A percentile compares a stretch with the other conserved stretches of the same genome.
phyloP scores from a whole-genome alignment of 1,140 invertebrate genomes.

The Plodia interpunctella region DNA sequence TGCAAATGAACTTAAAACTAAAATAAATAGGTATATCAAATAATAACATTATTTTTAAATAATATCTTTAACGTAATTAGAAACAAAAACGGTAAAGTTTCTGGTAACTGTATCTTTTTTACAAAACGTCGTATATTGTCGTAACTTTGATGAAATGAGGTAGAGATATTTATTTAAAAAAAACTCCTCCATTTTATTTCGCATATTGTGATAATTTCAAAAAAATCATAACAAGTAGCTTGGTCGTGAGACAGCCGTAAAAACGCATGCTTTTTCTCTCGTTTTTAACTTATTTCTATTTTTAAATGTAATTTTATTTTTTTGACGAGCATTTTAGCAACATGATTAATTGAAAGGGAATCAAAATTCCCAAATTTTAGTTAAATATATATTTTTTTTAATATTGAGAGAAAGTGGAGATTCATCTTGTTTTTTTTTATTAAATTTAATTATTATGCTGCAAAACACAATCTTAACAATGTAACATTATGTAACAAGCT shows the following conservation, averaged over 20 bases:
- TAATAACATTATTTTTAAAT: conserved; percentile 24
- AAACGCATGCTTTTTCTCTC: conserved; percentile 10
- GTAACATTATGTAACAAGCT: not conserved
- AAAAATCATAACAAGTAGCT: conserved; percentile 3
- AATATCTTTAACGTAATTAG: conserved; percentile 21
- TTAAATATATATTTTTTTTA: no score
- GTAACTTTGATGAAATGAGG: conserved; percentile 35
- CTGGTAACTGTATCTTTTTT: conserved; percentile 35
- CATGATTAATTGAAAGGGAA: no score
- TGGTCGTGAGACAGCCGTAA: conserved; percentile 1
- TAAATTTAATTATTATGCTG: no score
- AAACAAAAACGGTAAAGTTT: conserved; percentile 21
- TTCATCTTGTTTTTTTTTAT: no score
- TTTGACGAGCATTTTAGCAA: not conserved
- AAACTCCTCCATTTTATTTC: conserved; percentile 26
- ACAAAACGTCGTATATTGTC: conserved; percentile 20
- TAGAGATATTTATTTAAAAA: conserved; percentile 37
- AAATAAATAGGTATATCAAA: conserved; percentile 22
- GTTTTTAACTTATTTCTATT: not conserved
- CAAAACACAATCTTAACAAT: no score
- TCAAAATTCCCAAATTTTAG: no score
- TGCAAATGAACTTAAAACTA: conserved; percentile 22
- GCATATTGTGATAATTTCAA: conserved; percentile 8
- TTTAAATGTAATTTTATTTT: not conserved
- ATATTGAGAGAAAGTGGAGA: no score